Base-by-base conservation (phyloP, 2,888 invertebrate genomes). In the Callimorpha dominula region DNA sequence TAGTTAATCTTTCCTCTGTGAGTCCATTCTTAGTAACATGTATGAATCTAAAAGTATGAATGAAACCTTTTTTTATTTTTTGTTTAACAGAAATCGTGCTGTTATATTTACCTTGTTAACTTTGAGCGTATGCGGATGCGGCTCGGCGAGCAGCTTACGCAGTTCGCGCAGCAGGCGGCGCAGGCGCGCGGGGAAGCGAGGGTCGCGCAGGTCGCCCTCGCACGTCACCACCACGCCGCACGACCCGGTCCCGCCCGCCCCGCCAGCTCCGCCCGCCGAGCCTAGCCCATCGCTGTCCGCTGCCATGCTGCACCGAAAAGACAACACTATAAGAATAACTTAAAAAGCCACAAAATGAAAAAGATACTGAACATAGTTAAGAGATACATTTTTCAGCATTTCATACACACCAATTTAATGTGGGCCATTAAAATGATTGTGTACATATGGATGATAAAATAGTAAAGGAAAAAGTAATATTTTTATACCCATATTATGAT, bases 181-280 rank as follows among this genome's bases (percentile, higher is more conserved):
- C 91, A 98, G 97, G 91, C 97, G 97, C 92, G 96, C 96, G 89
- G 97, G 97, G 96, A 99, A 98, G 90, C 97, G 96, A 89, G 98
- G 98, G 96, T 98, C 98, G 92, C 97, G 97, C 92, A 98, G 97
- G 96, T 98, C 97, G 89, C 99, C 99, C 96, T 98, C 98, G 96
- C 98, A 99, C 89, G 98, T 98, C 95, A 99, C 97, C 95, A 98
- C 97, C 89, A 98, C 98, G 96, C 98, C 98, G 92, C 97, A 97
- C 93, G 98, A 97, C 96, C 98, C 97, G 92, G 98, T 65, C 66
- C 66, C 98, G 92, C 97, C 97, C 92, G 98, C 97, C 96, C 98
- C 97, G 92, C 98, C 73, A 94, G 98, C 97, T 43, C 63, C 98
- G 96, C 78, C 81, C 81, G 93, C 98, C 86, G 96, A 97, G 96